phyloP scores from a whole-genome alignment of 2,797 vertebrate species.

The Diglossa cyanea region DNA sequence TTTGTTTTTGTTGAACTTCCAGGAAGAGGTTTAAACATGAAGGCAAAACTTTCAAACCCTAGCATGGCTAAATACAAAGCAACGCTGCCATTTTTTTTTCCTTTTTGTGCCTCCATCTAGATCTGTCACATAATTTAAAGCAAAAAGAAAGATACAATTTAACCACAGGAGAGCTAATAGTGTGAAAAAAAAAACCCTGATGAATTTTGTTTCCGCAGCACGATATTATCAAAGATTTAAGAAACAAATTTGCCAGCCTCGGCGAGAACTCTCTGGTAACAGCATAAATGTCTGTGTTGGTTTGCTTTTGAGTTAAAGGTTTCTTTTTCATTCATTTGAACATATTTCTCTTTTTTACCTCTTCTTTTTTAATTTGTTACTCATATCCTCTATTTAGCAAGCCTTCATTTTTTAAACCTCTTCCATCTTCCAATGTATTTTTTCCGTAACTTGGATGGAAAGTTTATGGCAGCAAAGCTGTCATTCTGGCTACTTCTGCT shows the following conservation, averaged over 20 bases:
- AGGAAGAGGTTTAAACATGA: slow-evolving; percentile 84
- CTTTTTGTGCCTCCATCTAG: slow-evolving; percentile 74
- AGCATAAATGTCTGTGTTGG: slow-evolving; percentile 81
- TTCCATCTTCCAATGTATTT: slow-evolving; percentile 79
- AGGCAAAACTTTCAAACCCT: slow-evolving; percentile 72
- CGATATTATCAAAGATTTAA: slow-evolving; percentile 84
- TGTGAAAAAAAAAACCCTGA: slow-evolving; percentile 76
- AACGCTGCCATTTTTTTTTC: slow-evolving; percentile 66
- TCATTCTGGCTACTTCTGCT: slow-evolving; percentile 76
- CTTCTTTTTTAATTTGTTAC: slow-evolving; percentile 70
- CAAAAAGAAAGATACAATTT: slow-evolving; percentile 65
- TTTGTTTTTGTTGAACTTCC: slow-evolving; percentile 67
- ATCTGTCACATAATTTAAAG: slow-evolving; percentile 71
- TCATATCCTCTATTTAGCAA: slow-evolving; percentile 75
- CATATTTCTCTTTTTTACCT: slow-evolving; percentile 62
- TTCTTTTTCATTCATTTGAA: slow-evolving; percentile 76
- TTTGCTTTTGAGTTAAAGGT: slow-evolving; percentile 79
- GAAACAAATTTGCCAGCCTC: slow-evolving; percentile 82
- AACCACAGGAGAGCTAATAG: slow-evolving; percentile 71
- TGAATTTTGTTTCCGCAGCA: slow-evolving; percentile 83
- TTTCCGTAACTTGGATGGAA: slow-evolving; percentile 78
- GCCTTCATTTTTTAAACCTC: slow-evolving; percentile 83
- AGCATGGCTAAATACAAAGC: slow-evolving; percentile 75
- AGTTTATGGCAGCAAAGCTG: slow-evolving; percentile 80
- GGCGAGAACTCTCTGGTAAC: slow-evolving; percentile 83